Percentiles rank a stretch among this genome's conserved stretches.
Conservation (phyloP, 2,888 invertebrate genomes). For the Tipula confusa region DNA sequence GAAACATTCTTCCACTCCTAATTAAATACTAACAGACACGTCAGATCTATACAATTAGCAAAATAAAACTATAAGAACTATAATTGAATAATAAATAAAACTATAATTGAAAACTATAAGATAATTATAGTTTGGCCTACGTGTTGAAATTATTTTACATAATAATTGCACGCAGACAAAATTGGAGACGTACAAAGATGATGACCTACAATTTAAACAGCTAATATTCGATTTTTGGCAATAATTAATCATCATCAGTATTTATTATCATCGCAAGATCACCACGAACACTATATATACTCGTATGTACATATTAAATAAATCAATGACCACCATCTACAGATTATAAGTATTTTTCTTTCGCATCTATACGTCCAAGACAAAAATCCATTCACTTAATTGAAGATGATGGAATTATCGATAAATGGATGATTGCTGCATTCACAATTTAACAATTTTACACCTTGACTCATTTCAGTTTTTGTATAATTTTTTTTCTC, state of each 20-base stretch:
- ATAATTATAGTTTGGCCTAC: background rate
- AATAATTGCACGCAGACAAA: background rate
- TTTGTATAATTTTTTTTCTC: background rate
- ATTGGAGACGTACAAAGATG: background rate
- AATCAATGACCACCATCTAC: background rate
- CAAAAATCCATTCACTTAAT: background rate
- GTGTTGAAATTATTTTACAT: background rate
- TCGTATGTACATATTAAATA: background rate
- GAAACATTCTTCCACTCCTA: too few species aligned
- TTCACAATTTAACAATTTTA: background rate
- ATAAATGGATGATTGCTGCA: background rate
- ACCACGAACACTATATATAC: background rate
- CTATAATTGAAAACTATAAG: background rate
- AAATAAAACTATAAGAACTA: too few species aligned
- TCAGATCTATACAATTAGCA: background rate
- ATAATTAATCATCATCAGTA: background rate
- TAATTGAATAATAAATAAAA: too few species aligned
- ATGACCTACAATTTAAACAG: background rate
- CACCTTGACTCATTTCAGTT: background rate
- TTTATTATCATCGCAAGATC: background rate
- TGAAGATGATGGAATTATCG: conserved; percentile 20
- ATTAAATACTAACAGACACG: background rate
- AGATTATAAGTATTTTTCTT: background rate
- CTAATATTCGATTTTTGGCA: background rate
- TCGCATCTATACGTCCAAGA: background rate